Base-by-base conservation (phyloP, 2,888 invertebrate genomes). In the Tetropium fuscum region DNA sequence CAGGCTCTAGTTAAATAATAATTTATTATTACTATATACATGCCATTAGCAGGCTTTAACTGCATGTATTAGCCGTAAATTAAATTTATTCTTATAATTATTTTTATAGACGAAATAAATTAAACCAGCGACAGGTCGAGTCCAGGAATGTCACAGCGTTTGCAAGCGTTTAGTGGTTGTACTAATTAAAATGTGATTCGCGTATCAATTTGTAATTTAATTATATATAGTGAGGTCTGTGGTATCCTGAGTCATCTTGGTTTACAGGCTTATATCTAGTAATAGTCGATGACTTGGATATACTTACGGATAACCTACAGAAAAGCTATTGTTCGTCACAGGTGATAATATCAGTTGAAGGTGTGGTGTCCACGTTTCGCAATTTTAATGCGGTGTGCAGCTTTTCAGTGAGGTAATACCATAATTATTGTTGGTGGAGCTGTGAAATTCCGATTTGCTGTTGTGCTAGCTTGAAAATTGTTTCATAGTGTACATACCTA, bases 1-100 rank as follows among this genome's bases (percentile, higher is more conserved):
- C 41, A 20, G 41, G 20, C 20, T 7, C 41, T 41, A 18, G 19
- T 41, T 41, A 19, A 41, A 41, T 18, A 10, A 18, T 18, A 41
- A 41, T 41, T 41, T 41, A 41, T 41, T 10, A 20, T 41, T 8
- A 18, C 15, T 7, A 11, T 13, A 15, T 18, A n/a, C n/a, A n/a
- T n/a, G 10, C 20, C 41, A 41, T 41, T 41, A 41, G 19, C 20
- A 11, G 10, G n/a, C 19, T 3, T 4, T 10, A n/a, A 20, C 10
- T 20, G 41, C 41, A 36, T 53, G 58, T 58, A 53, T 45, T 38
- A 51, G 40, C 36, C 15, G 22, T 36, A 51, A 47, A 53, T 53
- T 48, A 36, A 55, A 54, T 60, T 55, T 49, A 60, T 51, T 47
- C 54, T 27, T 25, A 44, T 60, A 34, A 53, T 60, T 43, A 44